phyloP scores from a whole-genome alignment of 2,888 invertebrate species.

The Endomychus coccineus region DNA sequence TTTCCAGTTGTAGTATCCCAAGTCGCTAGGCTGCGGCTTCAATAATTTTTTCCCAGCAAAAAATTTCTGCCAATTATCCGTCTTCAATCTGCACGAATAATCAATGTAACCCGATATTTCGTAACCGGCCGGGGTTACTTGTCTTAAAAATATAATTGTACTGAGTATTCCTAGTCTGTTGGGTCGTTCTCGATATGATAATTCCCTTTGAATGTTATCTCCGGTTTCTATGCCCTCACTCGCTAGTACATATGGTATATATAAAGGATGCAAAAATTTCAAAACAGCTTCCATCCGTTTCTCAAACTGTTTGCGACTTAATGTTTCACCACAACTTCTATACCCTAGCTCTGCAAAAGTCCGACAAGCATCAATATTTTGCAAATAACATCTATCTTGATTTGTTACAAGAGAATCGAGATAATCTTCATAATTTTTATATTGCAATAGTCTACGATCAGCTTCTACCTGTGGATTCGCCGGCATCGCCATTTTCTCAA shows the following conservation, averaged over 20 bases:
- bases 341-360: slow-evolving; percentile 74
- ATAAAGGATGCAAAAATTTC: slow-evolving; percentile 53
- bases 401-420: slow-evolving; percentile 68
- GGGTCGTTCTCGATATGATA: slow-evolving; percentile 64
- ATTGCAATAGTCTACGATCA: slow-evolving; percentile 53
- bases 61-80: slow-evolving; percentile 70
- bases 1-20: slow-evolving; percentile 76
- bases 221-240: slow-evolving; percentile 52
- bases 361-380: slow-evolving; percentile 60
- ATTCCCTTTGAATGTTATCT: slow-evolving; percentile 59
- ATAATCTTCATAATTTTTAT: slow-evolving; percentile 69
- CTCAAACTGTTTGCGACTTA: slow-evolving; percentile 54
- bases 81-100: slow-evolving; percentile 60
- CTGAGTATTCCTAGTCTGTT: slow-evolving; percentile 69
- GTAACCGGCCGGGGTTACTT: slow-evolving; percentile 59
- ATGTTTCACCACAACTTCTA: slow-evolving; percentile 56
- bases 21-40: slow-evolving; percentile 60
- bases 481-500: too few species aligned
- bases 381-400: slow-evolving; percentile 64
- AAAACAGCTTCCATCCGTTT: slow-evolving; percentile 51
- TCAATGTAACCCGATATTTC: slow-evolving; percentile 84
- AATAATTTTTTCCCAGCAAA: slow-evolving; percentile 52
- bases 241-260: slow-evolving; percentile 50
- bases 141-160: slow-evolving; percentile 72
- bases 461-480: slow-evolving; percentile 49